Base-by-base conservation (phyloP, 2,888 invertebrate species). In the Sylvicola cinctus region DNA sequence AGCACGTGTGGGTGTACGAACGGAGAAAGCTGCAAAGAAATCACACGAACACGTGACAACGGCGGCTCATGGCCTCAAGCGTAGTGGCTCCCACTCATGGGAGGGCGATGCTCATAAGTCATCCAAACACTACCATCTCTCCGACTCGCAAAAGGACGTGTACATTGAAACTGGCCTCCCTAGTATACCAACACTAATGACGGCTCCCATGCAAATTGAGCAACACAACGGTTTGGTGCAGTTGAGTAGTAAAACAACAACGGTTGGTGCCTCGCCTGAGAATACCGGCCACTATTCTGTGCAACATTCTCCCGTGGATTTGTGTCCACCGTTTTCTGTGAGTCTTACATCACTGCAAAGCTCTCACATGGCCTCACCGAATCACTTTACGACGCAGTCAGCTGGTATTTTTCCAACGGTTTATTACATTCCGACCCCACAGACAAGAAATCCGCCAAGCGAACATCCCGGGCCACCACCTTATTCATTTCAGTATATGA, bases 261-360 rank as follows among this genome's bases (percentile, higher is more conserved):
- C 28, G 10, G 28, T 11, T 13, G 14, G n/a, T 28, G 28, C 25
- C 7, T n/a, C n/a, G n/a, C n/a, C n/a, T n/a, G n/a, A n/a, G n/a
- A n/a, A n/a, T n/a, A n/a, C n/a, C n/a, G n/a, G n/a, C n/a, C n/a
- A n/a, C n/a, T n/a, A n/a, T n/a, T n/a, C n/a, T n/a, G n/a, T n/a
- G n/a, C n/a, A n/a, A n/a, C 25, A 25, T 8, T 25, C 11, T 7
- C 25, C 25, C 7, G 25, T 28, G 4, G 20, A 20, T 42, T 43
- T 68, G 5, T 70, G 72, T 69, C 66, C 71, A 2, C 66, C 70
- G 0, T 65, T 69, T 44, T 65, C 70, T 2, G 60, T 66, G 29
- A 60, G 63, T 7, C 20, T 20, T 6, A 20, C 20, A 20, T 49
- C 58, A 40, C 46, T 50, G 43, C 47, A 47, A 40, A 48, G 42